These are phyloP conservation scores for Australoheros scitulus DNA, from an alignment of 2,113 vertebrate species.

Conservation along the genomic window DNA sequence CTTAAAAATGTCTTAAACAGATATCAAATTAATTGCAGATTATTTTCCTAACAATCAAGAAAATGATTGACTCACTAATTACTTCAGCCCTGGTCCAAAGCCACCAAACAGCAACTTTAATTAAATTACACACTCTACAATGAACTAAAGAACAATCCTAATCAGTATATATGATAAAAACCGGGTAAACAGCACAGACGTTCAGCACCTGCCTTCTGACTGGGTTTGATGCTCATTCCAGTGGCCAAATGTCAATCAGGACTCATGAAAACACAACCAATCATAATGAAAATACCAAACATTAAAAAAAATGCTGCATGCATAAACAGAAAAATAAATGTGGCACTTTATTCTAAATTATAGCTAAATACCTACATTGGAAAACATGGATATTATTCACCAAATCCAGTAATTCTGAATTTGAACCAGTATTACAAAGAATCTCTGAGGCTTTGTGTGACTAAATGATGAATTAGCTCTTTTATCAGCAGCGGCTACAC, in stretches of 20 bases:
- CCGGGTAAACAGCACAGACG: neutral
- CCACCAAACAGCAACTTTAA: neutral
- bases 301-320: neutral
- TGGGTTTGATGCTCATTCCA: neutral
- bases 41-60: neutral
- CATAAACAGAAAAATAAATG: neutral
- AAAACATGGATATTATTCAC: constrained; percentile 22
- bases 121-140: constrained; percentile 1
- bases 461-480: constrained; percentile 71
- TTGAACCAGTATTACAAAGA: constrained; percentile 35
- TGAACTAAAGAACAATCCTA: neutral
- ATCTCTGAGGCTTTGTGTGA: constrained; percentile 54
- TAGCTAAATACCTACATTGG: neutral
- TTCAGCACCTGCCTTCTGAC: neutral
- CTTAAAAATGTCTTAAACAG: neutral
- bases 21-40: neutral
- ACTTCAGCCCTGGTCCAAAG: constrained; percentile 2
- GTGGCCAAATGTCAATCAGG: neutral
- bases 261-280: neutral
- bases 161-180: neutral
- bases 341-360: constrained; percentile 2
- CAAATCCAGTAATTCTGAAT: constrained; percentile 27
- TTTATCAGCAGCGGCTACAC: constrained; percentile 61
- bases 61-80: constrained; percentile 3
- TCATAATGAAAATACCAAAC: neutral